Conservation (phyloP, 2,797 vertebrate species). For the Perodicticus potto region DNA sequence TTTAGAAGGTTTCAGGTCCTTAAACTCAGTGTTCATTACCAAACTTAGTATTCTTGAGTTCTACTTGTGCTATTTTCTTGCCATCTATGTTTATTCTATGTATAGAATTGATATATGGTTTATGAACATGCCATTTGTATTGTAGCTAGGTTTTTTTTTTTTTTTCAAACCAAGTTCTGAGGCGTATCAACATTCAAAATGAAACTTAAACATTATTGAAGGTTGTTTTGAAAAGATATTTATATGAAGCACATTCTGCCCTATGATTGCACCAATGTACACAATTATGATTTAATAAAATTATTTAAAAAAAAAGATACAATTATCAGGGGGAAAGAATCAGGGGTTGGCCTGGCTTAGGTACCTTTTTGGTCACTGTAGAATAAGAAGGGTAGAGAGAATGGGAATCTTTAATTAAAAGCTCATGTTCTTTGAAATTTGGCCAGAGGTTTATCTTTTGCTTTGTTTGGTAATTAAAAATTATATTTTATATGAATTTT, state of each 20-base stretch:
- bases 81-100: neutral
- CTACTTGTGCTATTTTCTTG: neutral
- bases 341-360: neutral
- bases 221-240: neutral
- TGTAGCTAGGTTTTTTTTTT: neutral
- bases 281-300: too few relatives aligned
- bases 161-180: neutral
- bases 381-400: neutral
- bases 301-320: too few relatives aligned
- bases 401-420: conserved; percentile 8
- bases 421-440: neutral
- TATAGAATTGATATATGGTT: neutral
- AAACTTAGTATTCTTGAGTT: neutral
- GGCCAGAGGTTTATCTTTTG: neutral
- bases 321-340: neutral
- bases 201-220: neutral
- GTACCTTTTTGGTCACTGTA: neutral
- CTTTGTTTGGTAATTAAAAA: conserved; percentile 36
- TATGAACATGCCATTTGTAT: neutral
- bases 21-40: neutral
- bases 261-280: too few relatives aligned
- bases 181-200: neutral
- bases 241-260: too few relatives aligned
- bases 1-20: neutral
- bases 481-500: neutral